These are phyloP conservation scores for Nudaria mundana DNA, from an alignment of 2,888 invertebrate genomes.

Conservation along the genomic window DNA sequence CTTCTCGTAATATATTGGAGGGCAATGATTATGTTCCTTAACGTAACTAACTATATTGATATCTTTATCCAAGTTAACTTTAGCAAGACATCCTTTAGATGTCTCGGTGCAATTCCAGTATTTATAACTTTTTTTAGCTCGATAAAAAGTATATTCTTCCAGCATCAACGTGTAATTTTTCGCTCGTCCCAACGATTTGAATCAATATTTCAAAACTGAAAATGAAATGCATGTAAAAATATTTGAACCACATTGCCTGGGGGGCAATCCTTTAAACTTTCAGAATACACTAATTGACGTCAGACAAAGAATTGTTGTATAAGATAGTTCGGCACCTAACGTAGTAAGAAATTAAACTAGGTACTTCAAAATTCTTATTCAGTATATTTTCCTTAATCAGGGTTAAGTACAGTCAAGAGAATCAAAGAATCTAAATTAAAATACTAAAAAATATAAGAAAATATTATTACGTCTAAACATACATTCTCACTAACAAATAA, in stretches of 20 bases:
- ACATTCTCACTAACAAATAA: too few relatives aligned
- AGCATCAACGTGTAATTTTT: slow-evolving; percentile 30
- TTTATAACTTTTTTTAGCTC: slow-evolving; percentile 27
- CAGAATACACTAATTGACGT: too few relatives aligned
- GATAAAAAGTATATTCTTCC: slow-evolving; percentile 29
- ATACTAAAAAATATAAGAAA: too few relatives aligned
- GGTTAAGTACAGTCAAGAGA: too few relatives aligned
- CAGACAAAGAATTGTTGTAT: too few relatives aligned
- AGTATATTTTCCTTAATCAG: too few relatives aligned
- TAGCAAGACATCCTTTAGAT: slow-evolving; percentile 31
- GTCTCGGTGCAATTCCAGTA: slow-evolving; percentile 41
- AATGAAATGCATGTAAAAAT: slow-evolving; percentile 14
- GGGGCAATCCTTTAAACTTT: background rate
- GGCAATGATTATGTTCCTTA: slow-evolving; percentile 33
- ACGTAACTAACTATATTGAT: slow-evolving; percentile 18
- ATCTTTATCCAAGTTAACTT: slow-evolving; percentile 27
- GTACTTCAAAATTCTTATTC: too few relatives aligned
- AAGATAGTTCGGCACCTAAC: too few relatives aligned
- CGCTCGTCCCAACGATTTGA: slow-evolving; percentile 40
- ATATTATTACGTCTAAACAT: too few relatives aligned
- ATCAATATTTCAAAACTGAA: slow-evolving; percentile 30
- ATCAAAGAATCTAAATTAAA: too few relatives aligned
- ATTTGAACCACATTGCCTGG: background rate
- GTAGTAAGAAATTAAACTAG: too few relatives aligned
- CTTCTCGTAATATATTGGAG: slow-evolving; percentile 22